phyloP scores from a whole-genome alignment of 2,888 invertebrate genomes.

The Cartodere bifasciata region DNA sequence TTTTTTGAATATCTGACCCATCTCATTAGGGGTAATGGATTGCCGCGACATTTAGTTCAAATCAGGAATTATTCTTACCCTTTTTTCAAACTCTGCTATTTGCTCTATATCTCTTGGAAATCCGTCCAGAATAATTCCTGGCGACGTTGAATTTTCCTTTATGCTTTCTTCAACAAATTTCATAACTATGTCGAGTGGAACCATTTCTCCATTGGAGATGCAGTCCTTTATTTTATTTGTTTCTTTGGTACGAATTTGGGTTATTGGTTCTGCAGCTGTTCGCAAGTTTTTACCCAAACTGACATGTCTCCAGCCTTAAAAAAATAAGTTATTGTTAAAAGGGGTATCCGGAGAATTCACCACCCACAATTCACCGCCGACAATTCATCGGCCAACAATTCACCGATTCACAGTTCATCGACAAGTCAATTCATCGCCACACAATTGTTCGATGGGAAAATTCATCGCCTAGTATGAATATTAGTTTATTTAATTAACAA shows the following conservation, averaged over 20 bases:
- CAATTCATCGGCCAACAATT: slow-evolving; percentile 1
- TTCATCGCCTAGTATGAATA: no score
- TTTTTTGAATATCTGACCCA: no score
- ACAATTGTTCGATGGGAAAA: no score
- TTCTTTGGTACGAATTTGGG: slow-evolving; percentile 32
- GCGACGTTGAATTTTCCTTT: slow-evolving; percentile 43
- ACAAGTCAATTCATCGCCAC: no score
- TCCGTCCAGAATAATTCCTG: slow-evolving; percentile 85
- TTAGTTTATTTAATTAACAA: no score
- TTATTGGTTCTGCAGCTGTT: slow-evolving; percentile 48
- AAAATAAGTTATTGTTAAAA: no score
- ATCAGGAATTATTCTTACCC: slow-evolving; percentile 55
- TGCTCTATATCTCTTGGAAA: slow-evolving; percentile 87
- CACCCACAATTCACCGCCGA: no score
- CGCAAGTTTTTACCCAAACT: slow-evolving; percentile 64
- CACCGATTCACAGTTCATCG: slow-evolving; percentile 53
- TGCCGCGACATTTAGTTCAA: no score
- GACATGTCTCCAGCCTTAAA: slow-evolving; percentile 28
- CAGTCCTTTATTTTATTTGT: slow-evolving; percentile 45
- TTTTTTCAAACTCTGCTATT: slow-evolving; percentile 75
- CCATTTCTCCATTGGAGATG: slow-evolving; percentile 70
- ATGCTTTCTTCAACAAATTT: slow-evolving; percentile 61
- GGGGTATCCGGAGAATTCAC: no score
- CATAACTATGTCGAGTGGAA: slow-evolving; percentile 63
- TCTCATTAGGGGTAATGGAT: no score